A percentile compares a stretch with the other conserved stretches of the same genome.
These are phyloP conservation scores for Smittia aterrima DNA, from an alignment of 2,888 invertebrate genomes.

Conservation along the genomic window DNA sequence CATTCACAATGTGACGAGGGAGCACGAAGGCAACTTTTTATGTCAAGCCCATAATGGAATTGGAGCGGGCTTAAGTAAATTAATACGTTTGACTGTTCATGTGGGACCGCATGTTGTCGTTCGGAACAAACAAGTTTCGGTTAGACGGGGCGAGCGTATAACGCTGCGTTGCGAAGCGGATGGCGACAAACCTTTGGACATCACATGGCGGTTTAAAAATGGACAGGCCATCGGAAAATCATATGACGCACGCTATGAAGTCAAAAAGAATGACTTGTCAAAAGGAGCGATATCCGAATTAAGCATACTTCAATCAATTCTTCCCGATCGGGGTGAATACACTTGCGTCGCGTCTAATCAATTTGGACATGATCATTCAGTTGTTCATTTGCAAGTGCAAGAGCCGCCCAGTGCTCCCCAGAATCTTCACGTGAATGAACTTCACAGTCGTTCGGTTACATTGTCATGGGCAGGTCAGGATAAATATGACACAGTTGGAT, in stretches of 20 bases:
- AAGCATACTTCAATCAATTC: slow-evolving; percentile 57
- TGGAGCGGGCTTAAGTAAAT: slow-evolving; percentile 62
- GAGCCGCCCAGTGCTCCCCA: slow-evolving; percentile 64
- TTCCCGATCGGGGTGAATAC: slow-evolving; percentile 60
- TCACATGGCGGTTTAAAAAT: slow-evolving; percentile 54
- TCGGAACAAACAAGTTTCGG: slow-evolving; percentile 55
- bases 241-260: slow-evolving; percentile 55
- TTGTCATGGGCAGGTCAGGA: slow-evolving; percentile 59
- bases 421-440: slow-evolving; percentile 58
- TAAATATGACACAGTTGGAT: slow-evolving; percentile 49
- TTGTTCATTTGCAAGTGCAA: slow-evolving; percentile 48
- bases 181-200: slow-evolving; percentile 58
- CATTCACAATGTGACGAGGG: slow-evolving; percentile 57
- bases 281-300: slow-evolving; percentile 58
- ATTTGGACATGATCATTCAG: slow-evolving; percentile 60
- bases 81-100: slow-evolving; percentile 62
- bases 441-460: slow-evolving; percentile 59
- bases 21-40: slow-evolving; percentile 59
- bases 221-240: slow-evolving; percentile 51
- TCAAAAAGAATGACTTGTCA: slow-evolving; percentile 52
- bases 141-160: slow-evolving; percentile 57
- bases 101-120: slow-evolving; percentile 58
- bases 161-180: slow-evolving; percentile 57
- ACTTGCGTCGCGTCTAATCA: slow-evolving; percentile 62
- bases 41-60: slow-evolving; percentile 64